phyloP scores from a whole-genome alignment of 2,113 vertebrate species.

The Osmerus mordax region DNA sequence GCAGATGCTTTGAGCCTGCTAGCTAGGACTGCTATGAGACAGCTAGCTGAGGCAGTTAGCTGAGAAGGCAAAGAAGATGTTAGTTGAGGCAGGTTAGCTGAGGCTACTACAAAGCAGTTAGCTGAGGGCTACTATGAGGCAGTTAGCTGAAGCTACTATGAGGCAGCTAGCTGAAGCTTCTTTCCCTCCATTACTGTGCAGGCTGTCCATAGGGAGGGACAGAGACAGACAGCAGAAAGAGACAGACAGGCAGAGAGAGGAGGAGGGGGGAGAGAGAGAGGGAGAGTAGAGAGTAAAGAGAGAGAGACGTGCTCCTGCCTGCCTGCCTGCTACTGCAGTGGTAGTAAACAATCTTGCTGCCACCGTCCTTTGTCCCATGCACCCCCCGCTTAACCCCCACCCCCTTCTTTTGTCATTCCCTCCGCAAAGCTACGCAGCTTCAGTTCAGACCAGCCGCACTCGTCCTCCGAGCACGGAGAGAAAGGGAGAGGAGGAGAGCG shows the following conservation, averaged over 20 bases:
- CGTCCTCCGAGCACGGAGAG: constrained; percentile 15
- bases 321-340: constrained; percentile 44
- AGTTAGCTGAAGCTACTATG: no score
- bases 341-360: constrained; percentile 69
- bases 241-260: background rate
- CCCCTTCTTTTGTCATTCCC: constrained; percentile 70
- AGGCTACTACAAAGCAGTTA: no score
- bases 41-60: no score
- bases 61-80: no score
- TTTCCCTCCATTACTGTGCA: background rate
- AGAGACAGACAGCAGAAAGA: constrained; percentile 1
- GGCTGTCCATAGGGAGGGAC: background rate
- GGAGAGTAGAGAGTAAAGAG: constrained; percentile 12
- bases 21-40: no score
- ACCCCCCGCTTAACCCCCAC: constrained; percentile 67
- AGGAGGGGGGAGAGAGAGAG: constrained; percentile 11
- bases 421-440: constrained; percentile 35
- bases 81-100: no score
- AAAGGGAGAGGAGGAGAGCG: constrained; percentile 1
- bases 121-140: no score
- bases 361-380: constrained; percentile 75
- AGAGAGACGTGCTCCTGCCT: constrained; percentile 22
- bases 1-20: no score
- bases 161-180: background rate
- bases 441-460: constrained; percentile 34